Evolutionary conservation across 1,140 invertebrate species (phyloP), one percentile per base, ranked within the genome.

Genomic region (Leptestheria dahalacensis): DNA sequence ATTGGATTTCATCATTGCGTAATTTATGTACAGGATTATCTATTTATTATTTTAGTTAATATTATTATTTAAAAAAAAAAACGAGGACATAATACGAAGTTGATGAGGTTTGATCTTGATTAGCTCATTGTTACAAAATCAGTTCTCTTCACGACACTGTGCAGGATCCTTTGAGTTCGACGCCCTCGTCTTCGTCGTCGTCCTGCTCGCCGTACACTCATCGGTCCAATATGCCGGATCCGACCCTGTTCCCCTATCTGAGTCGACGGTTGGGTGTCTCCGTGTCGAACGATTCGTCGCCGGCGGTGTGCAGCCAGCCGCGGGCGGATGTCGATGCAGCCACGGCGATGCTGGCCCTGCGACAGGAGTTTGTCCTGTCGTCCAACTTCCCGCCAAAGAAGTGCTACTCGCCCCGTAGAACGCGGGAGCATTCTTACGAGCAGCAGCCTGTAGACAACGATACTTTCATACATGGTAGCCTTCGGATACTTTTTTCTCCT

Each of bases 341-440:
- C 2, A 82, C 84, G 10, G 85, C 86, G 0, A 85, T 89, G 80
- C 75, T 90, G 48, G 84, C 83, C 48, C 77, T 89, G 53, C 87
- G 88, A 70, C 83, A 85, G 15, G 33, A 41, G 33, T 41, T 41
- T 15, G 70, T 84, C 79, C 59, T 76, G 79, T 62, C 68, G 73
- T 59, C 72, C 76, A 67, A 65, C 76, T 56, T 73, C 71, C 66
- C 71, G 76, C 12, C 72, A 72, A 48, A 76, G 74, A 74, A 74
- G 75, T 76, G 67, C 50, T 61, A 10, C 18, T 48, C 21, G 48
- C 23, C 2, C 46, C 46, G 21, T 9, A 54, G 15, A 4, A 0
- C 21, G 2, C 15, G 25, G n/a, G 48, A 23, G 12, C 29, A 41
- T 41, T 41, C 33, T 41, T 41, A 0, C 18, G 29, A 18, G 3